A percentile compares a stretch with the other conserved stretches of the same genome.
Conservation (phyloP, 2,797 vertebrate genomes). For the Phataginus tricuspis region DNA sequence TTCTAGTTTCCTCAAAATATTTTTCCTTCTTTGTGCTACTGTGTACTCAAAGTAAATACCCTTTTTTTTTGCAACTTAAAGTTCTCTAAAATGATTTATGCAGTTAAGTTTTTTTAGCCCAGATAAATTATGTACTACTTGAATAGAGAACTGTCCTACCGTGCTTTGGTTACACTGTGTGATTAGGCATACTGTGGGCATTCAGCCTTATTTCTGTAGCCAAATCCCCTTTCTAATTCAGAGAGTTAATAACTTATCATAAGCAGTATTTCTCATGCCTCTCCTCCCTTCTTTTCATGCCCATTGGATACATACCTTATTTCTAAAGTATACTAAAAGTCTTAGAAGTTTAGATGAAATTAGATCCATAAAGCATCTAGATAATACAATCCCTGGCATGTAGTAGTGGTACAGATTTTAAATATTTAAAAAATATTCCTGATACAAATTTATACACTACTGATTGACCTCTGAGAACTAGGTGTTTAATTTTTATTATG, state of each 20-base stretch:
- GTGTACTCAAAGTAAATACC: not conserved
- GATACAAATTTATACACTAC: not conserved
- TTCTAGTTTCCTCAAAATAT: not conserved
- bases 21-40: not conserved
- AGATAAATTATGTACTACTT: not conserved
- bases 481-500: conserved; percentile 9
- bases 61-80: not conserved
- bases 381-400: not conserved
- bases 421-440: not conserved
- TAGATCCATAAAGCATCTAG: conserved; percentile 13
- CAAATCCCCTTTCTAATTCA: not conserved
- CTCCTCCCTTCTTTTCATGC: not conserved
- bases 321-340: conserved; percentile 18
- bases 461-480: not conserved
- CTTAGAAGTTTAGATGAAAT: not conserved
- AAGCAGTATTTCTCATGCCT: not conserved
- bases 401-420: not conserved
- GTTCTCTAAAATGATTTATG: not conserved
- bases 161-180: not conserved
- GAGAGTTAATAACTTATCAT: not conserved
- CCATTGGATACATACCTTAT: not conserved
- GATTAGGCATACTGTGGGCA: not conserved
- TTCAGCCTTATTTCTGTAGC: not conserved
- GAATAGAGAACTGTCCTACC: not conserved
- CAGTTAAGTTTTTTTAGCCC: not conserved